These are phyloP conservation scores for Anas georgica DNA, from an alignment of 2,797 vertebrate species.

Conservation along the genomic window DNA sequence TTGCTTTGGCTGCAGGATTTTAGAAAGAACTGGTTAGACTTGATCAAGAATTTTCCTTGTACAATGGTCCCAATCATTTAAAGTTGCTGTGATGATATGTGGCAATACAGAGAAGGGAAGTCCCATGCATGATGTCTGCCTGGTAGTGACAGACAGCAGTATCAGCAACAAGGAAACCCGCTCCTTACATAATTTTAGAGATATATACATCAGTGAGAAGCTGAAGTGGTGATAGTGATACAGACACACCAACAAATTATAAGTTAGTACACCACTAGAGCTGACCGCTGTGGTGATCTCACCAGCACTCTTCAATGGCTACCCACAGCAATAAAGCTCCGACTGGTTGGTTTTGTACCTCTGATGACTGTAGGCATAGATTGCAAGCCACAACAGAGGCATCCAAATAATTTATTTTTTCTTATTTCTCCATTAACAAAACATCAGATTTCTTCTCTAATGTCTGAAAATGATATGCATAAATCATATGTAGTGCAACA, in stretches of 20 bases:
- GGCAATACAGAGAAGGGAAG: not conserved
- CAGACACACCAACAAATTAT: not conserved
- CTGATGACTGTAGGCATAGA: not conserved
- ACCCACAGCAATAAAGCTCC: too few relatives aligned
- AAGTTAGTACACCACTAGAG: not conserved
- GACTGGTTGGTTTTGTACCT: not conserved
- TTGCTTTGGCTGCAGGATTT: not conserved
- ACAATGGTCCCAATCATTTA: not conserved
- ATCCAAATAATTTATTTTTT: not conserved
- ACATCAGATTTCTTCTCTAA: not conserved
- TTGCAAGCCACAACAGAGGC: not conserved
- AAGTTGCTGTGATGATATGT: not conserved
- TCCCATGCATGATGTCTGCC: not conserved
- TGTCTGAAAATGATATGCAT: not conserved
- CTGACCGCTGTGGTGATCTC: not conserved
- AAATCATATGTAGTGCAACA: not conserved
- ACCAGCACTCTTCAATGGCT: too few relatives aligned
- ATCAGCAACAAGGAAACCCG: not conserved
- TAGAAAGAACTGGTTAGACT: not conserved
- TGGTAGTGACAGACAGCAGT: not conserved
- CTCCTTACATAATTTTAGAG: not conserved
- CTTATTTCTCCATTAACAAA: not conserved
- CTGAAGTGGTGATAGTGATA: not conserved
- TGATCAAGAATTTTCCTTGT: not conserved
- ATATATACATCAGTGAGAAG: not conserved